Conservation (phyloP, 2,113 vertebrate genomes). For the Setophaga petechia region DNA sequence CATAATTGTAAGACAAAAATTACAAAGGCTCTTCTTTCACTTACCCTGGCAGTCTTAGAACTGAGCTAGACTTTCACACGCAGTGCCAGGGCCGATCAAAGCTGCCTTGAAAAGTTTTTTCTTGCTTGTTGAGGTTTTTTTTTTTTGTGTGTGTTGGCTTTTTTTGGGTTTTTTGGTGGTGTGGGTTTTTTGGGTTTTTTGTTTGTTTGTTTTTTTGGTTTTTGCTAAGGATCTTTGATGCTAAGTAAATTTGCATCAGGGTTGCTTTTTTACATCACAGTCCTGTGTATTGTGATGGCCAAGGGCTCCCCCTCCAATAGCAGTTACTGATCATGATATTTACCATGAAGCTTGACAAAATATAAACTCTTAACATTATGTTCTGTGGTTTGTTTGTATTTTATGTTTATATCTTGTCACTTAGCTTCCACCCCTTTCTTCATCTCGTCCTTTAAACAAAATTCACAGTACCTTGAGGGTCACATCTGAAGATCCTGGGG, state of each 20-base stretch:
- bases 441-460: background rate
- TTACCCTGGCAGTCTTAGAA: conserved; percentile 22
- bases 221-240: background rate
- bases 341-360: background rate
- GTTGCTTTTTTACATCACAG: background rate
- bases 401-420: background rate
- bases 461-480: background rate
- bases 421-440: background rate
- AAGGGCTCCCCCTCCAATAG: background rate
- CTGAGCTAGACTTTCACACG: conserved; percentile 20
- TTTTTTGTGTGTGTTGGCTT: background rate
- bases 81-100: background rate
- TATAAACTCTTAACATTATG: background rate
- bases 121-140: background rate
- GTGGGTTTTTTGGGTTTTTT: background rate
- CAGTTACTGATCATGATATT: background rate
- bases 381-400: background rate
- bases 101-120: background rate
- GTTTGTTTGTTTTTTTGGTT: background rate
- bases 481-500: background rate
- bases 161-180: background rate
- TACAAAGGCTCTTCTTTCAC: conserved; percentile 46
- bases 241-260: background rate
- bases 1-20: conserved; percentile 56
- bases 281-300: background rate